Base-by-base conservation (phyloP, 2,888 invertebrate species). In the Spilosoma lubricipeda region DNA sequence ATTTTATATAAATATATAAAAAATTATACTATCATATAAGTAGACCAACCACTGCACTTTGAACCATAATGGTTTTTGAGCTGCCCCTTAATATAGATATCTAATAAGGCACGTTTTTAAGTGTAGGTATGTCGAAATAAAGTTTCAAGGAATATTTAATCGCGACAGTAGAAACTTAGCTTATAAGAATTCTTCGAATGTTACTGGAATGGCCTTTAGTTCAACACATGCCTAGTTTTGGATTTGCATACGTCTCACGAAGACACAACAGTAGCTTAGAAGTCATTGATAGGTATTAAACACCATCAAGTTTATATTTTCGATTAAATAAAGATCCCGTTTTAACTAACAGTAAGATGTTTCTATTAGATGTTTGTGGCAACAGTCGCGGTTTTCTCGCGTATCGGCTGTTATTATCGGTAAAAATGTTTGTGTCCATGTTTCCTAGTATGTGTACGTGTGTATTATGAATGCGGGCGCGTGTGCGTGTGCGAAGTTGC, bases 351-450 rank as follows among this genome's bases (percentile, higher is more conserved):
- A 8, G 33, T 67, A 48, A 27, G 18, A 18, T 59, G 11, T 64
- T 48, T 33, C 11, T 56, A 63, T 56, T 52, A 39, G 15, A 64
- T 64, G 8, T 65, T 15, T 36, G 75, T 65, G 45, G n/a, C 80
- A 77, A 77, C 82, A 79, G 79, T 79, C 77, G 73, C 73, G 75
- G 71, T 79, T 71, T 30, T 36, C 48, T 33, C 39, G 30, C 67
- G 64, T 76, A 72, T 69, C 75, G 71, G 77, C 80, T 75, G 75
- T 73, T 48, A 69, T 63, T 71, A 70, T 70, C 68, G 66, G 80
- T 77, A 73, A 70, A 33, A 36, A 69, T 73, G 74, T 75, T 48
- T 71, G 68, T 68, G 77, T 77, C 67, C 56, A 69, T 67, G 23
- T 70, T 59, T 67, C 67, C 67, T 30, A 67, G 67, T 42, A 45